Base-by-base conservation (phyloP, 2,113 vertebrate species). In the Cairina moschata region DNA sequence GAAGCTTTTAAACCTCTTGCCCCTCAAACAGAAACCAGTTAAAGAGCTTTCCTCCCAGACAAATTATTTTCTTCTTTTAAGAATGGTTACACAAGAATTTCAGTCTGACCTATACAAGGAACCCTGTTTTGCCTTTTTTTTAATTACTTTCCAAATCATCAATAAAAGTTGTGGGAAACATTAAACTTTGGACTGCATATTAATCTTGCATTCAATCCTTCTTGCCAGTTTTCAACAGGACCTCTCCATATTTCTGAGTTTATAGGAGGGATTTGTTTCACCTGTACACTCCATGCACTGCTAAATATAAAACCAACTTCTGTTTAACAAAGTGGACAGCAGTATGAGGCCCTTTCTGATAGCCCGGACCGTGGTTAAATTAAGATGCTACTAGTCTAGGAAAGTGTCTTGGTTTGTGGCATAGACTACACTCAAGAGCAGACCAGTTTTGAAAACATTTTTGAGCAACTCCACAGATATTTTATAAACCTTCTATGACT, bases 141-240 rank as follows among this genome's bases (percentile, higher is more conserved):
- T 88, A 91, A 94, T 92, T 88, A 92, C 89, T 97, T 95, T 95
- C 90, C 82, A 97, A 75, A 79, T 92, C 97, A 98, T 98, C 97
- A 96, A 97, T 98, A 97, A 94, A 97, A 97, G 93, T 97, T 97
- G 96, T 96, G 73, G 77, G 92, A 98, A 97, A 91, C 95, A 90
- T 94, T 97, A 97, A 97, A 97, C 91, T 97, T 97, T 83, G 95
- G 94, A 97, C 96, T 97, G 96, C 96, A 98, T 98, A 98, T 98
- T 98, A 98, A 98, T 98, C 97, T 97, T 97, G 56, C 83, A 95
- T 92, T 96, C 90, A 96, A 96, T 80, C 46, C 97, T 85, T 90
- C 88, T 97, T 96, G 94, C 86, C 93, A 79, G 93, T 82, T 98
- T 95, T 92, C 96, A 97, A 77, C 95, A 97, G 95, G 85, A 93